phyloP scores from a whole-genome alignment of 2,113 vertebrate genomes.

The Lonchura striata region DNA sequence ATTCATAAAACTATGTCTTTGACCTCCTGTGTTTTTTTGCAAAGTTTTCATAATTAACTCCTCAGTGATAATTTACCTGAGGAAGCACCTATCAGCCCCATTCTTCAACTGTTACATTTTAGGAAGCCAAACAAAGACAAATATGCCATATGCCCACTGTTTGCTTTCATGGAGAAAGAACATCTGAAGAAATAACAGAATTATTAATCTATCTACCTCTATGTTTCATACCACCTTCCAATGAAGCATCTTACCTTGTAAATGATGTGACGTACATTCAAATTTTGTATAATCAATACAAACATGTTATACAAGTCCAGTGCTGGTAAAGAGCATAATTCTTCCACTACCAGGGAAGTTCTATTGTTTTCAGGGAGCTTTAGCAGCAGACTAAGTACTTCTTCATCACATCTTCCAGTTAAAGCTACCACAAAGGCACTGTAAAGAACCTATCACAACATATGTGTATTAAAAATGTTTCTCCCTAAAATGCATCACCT shows the following conservation, averaged over 20 bases:
- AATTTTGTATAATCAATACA: constrained; percentile 28
- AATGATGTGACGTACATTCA: constrained; percentile 53
- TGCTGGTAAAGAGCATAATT: constrained; percentile 64
- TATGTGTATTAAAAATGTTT: neutral
- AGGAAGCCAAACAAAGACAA: neutral
- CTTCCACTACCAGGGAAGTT: neutral
- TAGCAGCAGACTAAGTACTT: constrained; percentile 51
- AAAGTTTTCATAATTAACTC: neutral
- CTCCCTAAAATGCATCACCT: neutral
- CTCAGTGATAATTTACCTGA: neutral
- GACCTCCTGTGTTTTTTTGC: neutral
- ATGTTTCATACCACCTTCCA: neutral
- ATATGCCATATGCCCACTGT: neutral
- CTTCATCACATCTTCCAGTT: constrained; percentile 57
- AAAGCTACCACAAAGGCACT: constrained; percentile 19
- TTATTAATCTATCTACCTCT: neutral
- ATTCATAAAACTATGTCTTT: neutral
- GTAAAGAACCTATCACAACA: constrained; percentile 20
- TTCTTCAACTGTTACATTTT: neutral
- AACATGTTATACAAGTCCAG: constrained; percentile 20
- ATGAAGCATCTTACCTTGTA: constrained; percentile 61
- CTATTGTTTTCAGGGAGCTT: constrained; percentile 11
- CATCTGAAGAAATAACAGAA: neutral
- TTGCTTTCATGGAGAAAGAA: neutral
- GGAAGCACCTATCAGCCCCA: neutral